Evolutionary conservation across 2,888 invertebrate species (phyloP).

Genomic region (Morpho achilles): DNA sequence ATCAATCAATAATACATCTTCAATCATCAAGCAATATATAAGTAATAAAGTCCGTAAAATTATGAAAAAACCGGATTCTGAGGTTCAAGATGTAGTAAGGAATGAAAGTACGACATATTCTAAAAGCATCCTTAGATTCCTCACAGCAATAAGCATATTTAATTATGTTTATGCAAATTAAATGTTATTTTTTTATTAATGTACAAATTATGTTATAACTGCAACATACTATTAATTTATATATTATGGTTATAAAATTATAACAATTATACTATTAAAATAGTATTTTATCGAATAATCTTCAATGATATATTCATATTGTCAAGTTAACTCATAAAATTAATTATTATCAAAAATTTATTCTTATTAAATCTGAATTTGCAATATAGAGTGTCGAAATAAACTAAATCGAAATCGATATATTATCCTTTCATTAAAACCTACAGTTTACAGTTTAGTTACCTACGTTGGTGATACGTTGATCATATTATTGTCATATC

Average conservation of each 20-base stretch:
- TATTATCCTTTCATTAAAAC: no score
- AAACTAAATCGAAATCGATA: no score
- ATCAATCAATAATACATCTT: constrained; percentile 37
- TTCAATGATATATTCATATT: constrained; percentile 1
- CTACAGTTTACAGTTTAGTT: no score
- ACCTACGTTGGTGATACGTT: no score
- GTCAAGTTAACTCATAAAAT: not conserved
- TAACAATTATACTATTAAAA: not conserved
- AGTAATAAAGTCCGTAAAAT: constrained; percentile 68
- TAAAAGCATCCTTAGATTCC: constrained; percentile 1
- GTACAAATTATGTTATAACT: not conserved
- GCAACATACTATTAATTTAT: not conserved
- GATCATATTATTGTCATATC: no score
- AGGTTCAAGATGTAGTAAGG: constrained; percentile 34
- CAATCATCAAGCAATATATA: constrained; percentile 51
- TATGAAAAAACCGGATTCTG: constrained; percentile 52
- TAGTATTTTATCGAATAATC: not conserved
- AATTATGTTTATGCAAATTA: not conserved
- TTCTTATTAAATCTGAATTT: no score
- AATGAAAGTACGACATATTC: constrained; percentile 20
- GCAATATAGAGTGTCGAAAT: no score
- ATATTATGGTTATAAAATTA: not conserved
- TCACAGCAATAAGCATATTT: constrained; percentile 1
- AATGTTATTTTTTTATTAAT: constrained; percentile 1
- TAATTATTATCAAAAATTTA: not conserved